Percentiles rank a stretch among this genome's conserved stretches.
Evolutionary conservation across 2,113 vertebrate species (phyloP).

Genomic region (Verasper variegatus): DNA sequence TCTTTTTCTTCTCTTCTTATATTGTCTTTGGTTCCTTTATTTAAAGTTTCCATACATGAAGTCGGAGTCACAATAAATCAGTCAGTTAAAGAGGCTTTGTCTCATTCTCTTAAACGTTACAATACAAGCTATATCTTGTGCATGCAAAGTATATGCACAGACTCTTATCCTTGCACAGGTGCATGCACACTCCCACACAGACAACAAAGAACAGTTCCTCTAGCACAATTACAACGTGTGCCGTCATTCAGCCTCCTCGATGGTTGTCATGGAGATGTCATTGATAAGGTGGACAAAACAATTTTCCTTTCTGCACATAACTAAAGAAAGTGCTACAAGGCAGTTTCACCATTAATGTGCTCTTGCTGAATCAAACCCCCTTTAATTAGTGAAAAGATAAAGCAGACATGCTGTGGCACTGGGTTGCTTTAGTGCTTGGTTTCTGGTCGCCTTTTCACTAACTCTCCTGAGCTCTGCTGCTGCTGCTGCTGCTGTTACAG

Average conservation of each 20-base stretch:
- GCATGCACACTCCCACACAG: conserved; percentile 41
- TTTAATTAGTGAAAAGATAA: conserved; percentile 51
- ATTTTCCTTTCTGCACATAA: conserved; percentile 30
- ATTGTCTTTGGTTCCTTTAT: no score
- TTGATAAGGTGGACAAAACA: conserved; percentile 72
- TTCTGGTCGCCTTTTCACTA: conserved; percentile 36
- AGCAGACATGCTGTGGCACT: conserved; percentile 6
- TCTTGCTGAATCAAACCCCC: conserved; percentile 46
- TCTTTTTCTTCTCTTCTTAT: background rate
- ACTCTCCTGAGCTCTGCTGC: conserved; percentile 47
- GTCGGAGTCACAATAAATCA: no score
- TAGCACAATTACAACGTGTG: conserved; percentile 61
- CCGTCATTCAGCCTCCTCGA: conserved; percentile 65
- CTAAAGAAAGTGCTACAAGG: conserved; percentile 19
- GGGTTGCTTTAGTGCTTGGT: conserved; percentile 63
- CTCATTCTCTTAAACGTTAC: background rate
- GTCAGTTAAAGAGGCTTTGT: background rate
- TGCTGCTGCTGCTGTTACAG: conserved; percentile 11
- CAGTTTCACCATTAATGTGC: conserved; percentile 17
- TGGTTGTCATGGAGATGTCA: conserved; percentile 83
- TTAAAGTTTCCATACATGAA: background rate
- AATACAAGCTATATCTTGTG: background rate
- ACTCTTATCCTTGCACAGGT: conserved; percentile 35
- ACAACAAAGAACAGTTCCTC: conserved; percentile 57
- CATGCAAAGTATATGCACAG: conserved; percentile 4